Conservation (phyloP, 2,113 vertebrate species). For the Pao palembangensis region DNA sequence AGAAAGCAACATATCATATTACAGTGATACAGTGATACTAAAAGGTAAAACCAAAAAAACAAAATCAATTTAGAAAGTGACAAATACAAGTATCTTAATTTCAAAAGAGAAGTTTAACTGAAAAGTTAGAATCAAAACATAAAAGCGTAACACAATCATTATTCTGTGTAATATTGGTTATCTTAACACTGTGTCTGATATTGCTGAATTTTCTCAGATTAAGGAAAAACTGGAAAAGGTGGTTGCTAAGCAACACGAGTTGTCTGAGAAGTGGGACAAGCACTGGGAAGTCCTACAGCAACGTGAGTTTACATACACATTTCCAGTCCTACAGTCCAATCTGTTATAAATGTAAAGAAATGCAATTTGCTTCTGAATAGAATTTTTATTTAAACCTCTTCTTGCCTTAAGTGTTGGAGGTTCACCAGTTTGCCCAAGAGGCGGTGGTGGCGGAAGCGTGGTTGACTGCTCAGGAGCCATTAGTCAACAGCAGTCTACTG, state of each 20-base stretch:
- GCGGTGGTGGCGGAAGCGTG: conserved; percentile 92
- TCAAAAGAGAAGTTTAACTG: too few relatives aligned
- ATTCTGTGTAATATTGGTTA: too few relatives aligned
- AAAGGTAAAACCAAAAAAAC: too few relatives aligned
- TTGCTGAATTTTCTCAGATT: conserved; percentile 73
- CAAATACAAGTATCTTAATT: background rate
- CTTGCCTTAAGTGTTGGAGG: conserved; percentile 81
- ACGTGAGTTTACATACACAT: conserved; percentile 71
- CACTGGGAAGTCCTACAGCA: conserved; percentile 93
- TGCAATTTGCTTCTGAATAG: background rate
- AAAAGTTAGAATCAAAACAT: too few relatives aligned
- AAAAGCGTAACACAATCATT: too few relatives aligned
- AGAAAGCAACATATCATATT: too few relatives aligned
- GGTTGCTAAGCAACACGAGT: conserved; percentile 82
- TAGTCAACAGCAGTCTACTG: conserved; percentile 86
- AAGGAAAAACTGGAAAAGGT: conserved; percentile 88
- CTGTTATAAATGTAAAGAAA: background rate
- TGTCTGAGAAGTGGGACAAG: conserved; percentile 89
- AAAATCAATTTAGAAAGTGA: too few relatives aligned
- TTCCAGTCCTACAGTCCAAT: background rate
- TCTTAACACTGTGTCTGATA: background rate
- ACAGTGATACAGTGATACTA: background rate
- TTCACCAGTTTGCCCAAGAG: conserved; percentile 96
- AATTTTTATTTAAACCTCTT: background rate
- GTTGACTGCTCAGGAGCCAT: conserved; percentile 88